Evolutionary conservation across 2,797 vertebrate genomes (phyloP).

Genomic region (Pteronotus mesoamericanus): DNA sequence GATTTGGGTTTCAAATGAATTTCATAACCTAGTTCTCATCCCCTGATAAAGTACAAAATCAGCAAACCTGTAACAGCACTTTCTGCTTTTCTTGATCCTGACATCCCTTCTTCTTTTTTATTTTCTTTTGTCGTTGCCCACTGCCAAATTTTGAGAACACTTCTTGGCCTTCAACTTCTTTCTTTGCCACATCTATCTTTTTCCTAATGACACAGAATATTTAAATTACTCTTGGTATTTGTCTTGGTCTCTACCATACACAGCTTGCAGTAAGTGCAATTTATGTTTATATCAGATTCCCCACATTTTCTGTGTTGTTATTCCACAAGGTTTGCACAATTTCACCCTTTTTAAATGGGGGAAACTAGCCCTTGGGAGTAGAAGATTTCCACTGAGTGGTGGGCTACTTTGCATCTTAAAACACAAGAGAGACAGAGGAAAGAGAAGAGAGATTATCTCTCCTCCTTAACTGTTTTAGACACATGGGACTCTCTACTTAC

Average conservation of each 20-base stretch:
- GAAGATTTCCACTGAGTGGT: neutral
- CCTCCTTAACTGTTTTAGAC: neutral
- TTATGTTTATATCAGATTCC: neutral
- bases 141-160: conserved; percentile 84
- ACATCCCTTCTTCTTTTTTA: conserved; percentile 83
- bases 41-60: neutral
- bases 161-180: conserved; percentile 61
- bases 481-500: neutral
- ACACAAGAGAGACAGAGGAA: neutral
- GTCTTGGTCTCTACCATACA: neutral
- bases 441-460: neutral
- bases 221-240: conserved; percentile 19
- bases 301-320: conserved; percentile 30
- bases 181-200: conserved; percentile 66
- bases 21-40: neutral
- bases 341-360: neutral
- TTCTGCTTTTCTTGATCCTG: conserved; percentile 86
- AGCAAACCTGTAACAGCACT: conserved; percentile 87
- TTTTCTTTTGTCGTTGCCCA: conserved; percentile 81
- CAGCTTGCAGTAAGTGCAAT: neutral
- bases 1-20: neutral
- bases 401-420: neutral
- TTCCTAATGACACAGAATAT: conserved; percentile 67
- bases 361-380: neutral
- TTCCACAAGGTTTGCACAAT: neutral